Conservation (phyloP, 2,888 invertebrate genomes). For the Ashinkailepas kermadecensis region DNA sequence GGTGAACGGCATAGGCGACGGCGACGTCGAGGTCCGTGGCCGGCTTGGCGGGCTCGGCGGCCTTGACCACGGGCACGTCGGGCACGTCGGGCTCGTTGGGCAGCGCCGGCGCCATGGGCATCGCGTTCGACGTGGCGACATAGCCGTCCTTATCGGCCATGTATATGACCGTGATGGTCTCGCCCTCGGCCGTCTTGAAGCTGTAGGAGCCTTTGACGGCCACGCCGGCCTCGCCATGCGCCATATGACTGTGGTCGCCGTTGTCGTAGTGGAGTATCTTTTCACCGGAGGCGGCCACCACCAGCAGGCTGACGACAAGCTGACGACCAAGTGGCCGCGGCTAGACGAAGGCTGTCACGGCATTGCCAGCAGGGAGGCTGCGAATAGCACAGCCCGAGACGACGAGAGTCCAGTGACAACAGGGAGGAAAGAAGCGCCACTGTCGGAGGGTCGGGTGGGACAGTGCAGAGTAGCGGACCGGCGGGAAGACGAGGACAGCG, state of each 20-base stretch:
- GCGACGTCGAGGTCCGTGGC: neutral
- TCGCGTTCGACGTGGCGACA: slow-evolving; percentile 54
- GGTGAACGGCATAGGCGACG: neutral
- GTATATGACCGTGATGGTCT: slow-evolving; percentile 65
- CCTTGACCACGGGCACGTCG: slow-evolving; percentile 65
- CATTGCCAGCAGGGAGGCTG: too few species aligned
- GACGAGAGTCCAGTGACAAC: too few species aligned
- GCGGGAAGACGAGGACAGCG: too few species aligned
- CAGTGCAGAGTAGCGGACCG: too few species aligned
- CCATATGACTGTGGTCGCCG: neutral
- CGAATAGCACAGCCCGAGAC: too few species aligned
- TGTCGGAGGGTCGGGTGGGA: too few species aligned
- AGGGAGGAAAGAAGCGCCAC: too few species aligned
- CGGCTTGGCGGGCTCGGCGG: slow-evolving; percentile 38
- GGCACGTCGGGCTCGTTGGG: slow-evolving; percentile 53
- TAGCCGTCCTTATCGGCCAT: slow-evolving; percentile 69
- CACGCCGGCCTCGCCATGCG: neutral
- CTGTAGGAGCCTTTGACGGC: slow-evolving; percentile 51
- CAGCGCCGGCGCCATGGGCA: slow-evolving; percentile 26
- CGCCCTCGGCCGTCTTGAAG: slow-evolving; percentile 48
- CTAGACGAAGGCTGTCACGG: too few species aligned
- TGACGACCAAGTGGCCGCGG: neutral
- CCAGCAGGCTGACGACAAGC: slow-evolving; percentile 5
- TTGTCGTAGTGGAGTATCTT: neutral
- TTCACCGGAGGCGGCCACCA: neutral